Evolutionary conservation across 2,797 vertebrate genomes (phyloP).

Genomic region (Acanthurus tractus): DNA sequence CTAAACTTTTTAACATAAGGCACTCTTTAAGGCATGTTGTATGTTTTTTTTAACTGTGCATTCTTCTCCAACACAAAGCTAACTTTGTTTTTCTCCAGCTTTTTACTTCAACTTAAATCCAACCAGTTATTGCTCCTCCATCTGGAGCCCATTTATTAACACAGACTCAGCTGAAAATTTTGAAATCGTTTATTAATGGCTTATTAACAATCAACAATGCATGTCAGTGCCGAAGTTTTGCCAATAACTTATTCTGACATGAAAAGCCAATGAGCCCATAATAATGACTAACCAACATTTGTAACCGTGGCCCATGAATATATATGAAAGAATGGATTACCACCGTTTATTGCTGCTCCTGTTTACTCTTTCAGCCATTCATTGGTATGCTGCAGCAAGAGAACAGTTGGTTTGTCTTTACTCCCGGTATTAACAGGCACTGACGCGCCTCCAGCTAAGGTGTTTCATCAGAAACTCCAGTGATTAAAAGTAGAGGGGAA

Average conservation of each 20-base stretch:
- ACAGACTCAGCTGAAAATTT: background rate
- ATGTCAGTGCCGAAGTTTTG: background rate
- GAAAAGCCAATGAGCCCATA: background rate
- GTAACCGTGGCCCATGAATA: background rate
- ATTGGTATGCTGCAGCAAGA: constrained; percentile 19
- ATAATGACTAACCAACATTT: constrained; percentile 5
- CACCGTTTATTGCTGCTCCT: constrained; percentile 2
- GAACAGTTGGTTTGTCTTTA: constrained; percentile 50
- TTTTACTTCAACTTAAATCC: background rate
- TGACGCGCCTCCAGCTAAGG: constrained; percentile 52
- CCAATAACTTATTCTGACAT: constrained; percentile 1
- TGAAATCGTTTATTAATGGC: background rate
- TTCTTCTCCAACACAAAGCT: too few relatives aligned
- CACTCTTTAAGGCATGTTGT: background rate
- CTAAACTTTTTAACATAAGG: background rate
- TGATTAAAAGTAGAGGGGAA: constrained; percentile 70
- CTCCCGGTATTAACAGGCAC: constrained; percentile 51
- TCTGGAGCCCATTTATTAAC: background rate
- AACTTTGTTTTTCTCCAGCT: background rate
- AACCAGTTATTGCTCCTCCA: background rate
- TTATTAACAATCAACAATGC: background rate
- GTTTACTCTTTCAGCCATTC: constrained; percentile 27
- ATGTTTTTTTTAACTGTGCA: too few relatives aligned
- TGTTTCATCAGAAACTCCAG: constrained; percentile 72
- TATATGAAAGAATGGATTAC: constrained; percentile 14